These are phyloP conservation scores for Dendroctonus ponderosae DNA, from an alignment of 1,140 invertebrate species.

Conservation along the genomic window DNA sequence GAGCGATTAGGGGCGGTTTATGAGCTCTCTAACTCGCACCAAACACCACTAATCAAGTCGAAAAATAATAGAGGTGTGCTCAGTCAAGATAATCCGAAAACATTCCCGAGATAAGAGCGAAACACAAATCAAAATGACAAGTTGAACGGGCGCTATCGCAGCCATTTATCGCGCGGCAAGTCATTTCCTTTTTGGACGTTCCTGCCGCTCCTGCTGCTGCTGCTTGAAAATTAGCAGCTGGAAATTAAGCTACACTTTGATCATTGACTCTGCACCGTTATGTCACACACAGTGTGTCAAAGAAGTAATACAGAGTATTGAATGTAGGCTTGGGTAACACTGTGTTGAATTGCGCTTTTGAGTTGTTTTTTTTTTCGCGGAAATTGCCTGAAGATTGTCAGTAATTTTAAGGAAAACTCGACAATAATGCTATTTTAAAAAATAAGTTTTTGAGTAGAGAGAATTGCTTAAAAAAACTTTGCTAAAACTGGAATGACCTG, in stretches of 20 bases:
- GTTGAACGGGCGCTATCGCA: conserved; percentile 25
- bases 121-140: conserved; percentile 34
- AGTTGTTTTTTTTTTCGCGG: too few relatives aligned
- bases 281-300: too few relatives aligned
- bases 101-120: conserved; percentile 27
- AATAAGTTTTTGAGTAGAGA: too few relatives aligned
- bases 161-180: conserved; percentile 25
- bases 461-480: too few relatives aligned
- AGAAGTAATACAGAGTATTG: too few relatives aligned
- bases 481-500: too few relatives aligned
- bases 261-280: too few relatives aligned
- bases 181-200: conserved; percentile 32
- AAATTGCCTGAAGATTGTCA: too few relatives aligned
- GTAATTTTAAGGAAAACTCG: too few relatives aligned
- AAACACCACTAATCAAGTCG: conserved; percentile 28
- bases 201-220: conserved; percentile 5
- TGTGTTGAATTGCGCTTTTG: too few relatives aligned
- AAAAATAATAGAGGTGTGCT: conserved; percentile 32
- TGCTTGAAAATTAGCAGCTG: conserved; percentile 26
- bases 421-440: too few relatives aligned
- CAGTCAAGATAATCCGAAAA: conserved; percentile 33
- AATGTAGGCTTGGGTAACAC: too few relatives aligned
- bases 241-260: conserved; percentile 12
- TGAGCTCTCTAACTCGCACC: conserved; percentile 12
- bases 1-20: background rate